A percentile compares a stretch with the other conserved stretches of the same genome.
Evolutionary conservation across 2,888 invertebrate species (phyloP).

Genomic region (Drosophila kambysellisi): DNA sequence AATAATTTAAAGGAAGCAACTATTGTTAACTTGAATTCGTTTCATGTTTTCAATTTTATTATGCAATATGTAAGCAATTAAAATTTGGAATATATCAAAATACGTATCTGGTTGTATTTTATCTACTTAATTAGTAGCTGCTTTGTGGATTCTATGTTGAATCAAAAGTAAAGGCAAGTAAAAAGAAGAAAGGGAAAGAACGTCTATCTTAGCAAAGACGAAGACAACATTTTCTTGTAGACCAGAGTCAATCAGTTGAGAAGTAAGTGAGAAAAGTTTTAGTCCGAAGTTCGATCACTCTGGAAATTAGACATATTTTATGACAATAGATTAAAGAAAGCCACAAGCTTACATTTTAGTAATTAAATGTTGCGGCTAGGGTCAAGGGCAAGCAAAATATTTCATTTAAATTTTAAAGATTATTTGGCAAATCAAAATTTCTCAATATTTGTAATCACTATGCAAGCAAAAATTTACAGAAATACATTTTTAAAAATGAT

Average conservation of each 20-base stretch:
- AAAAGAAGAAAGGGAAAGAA: background rate
- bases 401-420: background rate
- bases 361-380: background rate
- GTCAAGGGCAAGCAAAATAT: background rate
- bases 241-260: background rate
- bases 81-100: background rate
- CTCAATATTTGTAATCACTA: background rate
- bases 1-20: slow-evolving; percentile 34
- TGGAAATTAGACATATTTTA: background rate
- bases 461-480: background rate
- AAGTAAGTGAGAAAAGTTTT: background rate
- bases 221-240: background rate
- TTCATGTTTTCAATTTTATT: background rate
- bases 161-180: background rate
- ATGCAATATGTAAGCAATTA: background rate
- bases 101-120: background rate
- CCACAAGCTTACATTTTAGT: background rate
- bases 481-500: background rate
- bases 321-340: background rate
- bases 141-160: background rate
- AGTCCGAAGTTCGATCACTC: background rate
- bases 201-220: background rate
- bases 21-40: slow-evolving; percentile 11
- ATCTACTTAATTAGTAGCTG: background rate
- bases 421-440: background rate